Base-by-base conservation (phyloP, 2,888 invertebrate species). In the Erebia ligea region DNA sequence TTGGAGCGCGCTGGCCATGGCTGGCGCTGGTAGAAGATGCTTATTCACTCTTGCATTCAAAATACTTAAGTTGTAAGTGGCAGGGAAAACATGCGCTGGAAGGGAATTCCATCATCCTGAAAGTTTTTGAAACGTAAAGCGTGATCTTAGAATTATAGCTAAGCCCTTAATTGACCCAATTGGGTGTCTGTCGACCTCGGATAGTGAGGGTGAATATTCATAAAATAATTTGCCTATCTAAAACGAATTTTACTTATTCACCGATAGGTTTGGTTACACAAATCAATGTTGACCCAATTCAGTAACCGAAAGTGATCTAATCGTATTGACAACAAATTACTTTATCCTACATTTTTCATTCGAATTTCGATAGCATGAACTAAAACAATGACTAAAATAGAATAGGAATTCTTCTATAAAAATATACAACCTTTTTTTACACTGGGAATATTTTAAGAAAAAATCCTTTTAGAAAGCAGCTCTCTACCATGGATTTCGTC, bases 211-310 rank as follows among this genome's bases (percentile, higher is more conserved):
- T 19, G 10, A 54, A 54, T 54, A 54, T 54, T 52, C 10, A 54
- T 54, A 54, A 54, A 54, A 10, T 54, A 54, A 17, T 54, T 54
- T 19, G 17, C 17, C 19, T 4, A 19, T 65, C 69, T 58, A 34
- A 57, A 57, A 34, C 15, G 34, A 34, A 34, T n/a, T 58, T 58
- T 58, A 58, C 34, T 25, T 57, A 25, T 58, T 58, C 57, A 58
- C 9, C n/a, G 8, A 34, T 34, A 25, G 25, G 25, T 25, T 58
- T 34, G 21, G 34, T 58, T 58, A 34, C 57, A 54, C 17, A 54
- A 54, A 54, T 54, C 54, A 54, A 54, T 54, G 57, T 15, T 58
- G 57, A 58, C 57, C 57, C 34, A 58, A 58, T 58, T 58, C 57
- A 58, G n/a, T 25, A 57, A 25, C 21, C 57, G 25, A 58, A 34